Conservation (phyloP, 1,140 invertebrate genomes). For the Cepaea nemoralis region DNA sequence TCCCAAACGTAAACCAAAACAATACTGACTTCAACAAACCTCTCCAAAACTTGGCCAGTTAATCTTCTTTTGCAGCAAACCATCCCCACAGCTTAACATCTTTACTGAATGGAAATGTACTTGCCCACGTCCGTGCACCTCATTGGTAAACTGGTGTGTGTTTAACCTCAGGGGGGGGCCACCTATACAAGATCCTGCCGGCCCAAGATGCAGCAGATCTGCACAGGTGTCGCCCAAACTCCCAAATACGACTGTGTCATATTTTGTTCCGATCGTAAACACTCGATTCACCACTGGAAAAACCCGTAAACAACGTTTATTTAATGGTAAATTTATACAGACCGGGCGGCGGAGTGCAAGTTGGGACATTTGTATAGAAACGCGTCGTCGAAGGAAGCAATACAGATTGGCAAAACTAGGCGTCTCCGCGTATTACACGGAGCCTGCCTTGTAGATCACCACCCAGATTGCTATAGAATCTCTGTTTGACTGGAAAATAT, state of each 20-base stretch:
- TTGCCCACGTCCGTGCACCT: not conserved
- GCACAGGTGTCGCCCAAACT: slow-evolving; percentile 1
- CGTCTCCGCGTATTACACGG: too few relatives aligned
- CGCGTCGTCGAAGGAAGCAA: not conserved
- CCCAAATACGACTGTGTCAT: not conserved
- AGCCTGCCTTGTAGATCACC: too few relatives aligned
- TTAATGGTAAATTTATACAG: slow-evolving; percentile 12
- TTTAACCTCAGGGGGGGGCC: not conserved
- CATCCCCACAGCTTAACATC: not conserved
- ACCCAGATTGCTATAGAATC: slow-evolving; percentile 8
- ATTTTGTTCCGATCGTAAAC: not conserved
- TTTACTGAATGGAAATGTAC: slow-evolving; percentile 5
- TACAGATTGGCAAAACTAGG: too few relatives aligned
- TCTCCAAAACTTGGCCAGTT: not conserved
- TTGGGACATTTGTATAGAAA: not conserved
- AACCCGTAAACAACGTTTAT: not conserved
- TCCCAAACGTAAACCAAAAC: too few relatives aligned
- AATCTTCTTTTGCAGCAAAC: not conserved
- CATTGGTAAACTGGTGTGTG: slow-evolving; percentile 7
- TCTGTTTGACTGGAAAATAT: not conserved
- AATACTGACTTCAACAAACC: too few relatives aligned
- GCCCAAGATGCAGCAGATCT: not conserved
- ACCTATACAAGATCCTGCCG: not conserved
- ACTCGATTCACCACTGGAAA: not conserved
- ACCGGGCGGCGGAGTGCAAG: not conserved